phyloP scores from a whole-genome alignment of 2,888 invertebrate species.

The Lasioglossum leucozonium region DNA sequence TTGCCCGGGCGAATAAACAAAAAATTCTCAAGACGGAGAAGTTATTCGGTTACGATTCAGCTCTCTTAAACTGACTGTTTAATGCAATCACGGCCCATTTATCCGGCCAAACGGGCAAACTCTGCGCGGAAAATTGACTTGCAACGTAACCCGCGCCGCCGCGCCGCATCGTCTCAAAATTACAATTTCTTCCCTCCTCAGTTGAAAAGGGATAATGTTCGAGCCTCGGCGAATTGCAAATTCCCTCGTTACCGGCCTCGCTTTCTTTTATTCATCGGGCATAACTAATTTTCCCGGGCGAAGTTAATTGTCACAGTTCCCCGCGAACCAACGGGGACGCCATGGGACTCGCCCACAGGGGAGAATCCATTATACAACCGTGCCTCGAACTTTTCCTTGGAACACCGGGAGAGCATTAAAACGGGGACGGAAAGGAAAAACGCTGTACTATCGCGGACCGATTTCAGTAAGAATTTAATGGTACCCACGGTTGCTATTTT shows the following conservation, averaged over 20 bases:
- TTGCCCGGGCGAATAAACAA: neutral
- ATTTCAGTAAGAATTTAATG: neutral
- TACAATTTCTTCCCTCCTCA: slow-evolving; percentile 2
- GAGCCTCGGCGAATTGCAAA: slow-evolving; percentile 45
- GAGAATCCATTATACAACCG: neutral
- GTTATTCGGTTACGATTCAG: neutral
- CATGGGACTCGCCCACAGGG: neutral
- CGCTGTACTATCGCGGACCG: neutral
- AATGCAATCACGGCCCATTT: slow-evolving; percentile 3
- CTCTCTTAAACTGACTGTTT: slow-evolving; percentile 2
- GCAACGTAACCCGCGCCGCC: slow-evolving; percentile 31
- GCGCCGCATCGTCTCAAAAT: slow-evolving; percentile 22
- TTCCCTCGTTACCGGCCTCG: slow-evolving; percentile 34
- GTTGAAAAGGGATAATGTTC: slow-evolving; percentile 8
- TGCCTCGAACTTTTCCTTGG: neutral
- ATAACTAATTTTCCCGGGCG: slow-evolving; percentile 39
- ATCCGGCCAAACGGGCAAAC: slow-evolving; percentile 2
- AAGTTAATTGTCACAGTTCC: slow-evolving; percentile 21
- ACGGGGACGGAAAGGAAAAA: neutral
- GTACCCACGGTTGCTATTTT: too few species aligned
- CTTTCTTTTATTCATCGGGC: slow-evolving; percentile 52
- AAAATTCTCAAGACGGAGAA: neutral
- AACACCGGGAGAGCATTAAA: neutral
- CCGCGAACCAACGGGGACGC: slow-evolving; percentile 15
- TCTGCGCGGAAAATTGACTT: slow-evolving; percentile 24